Evolutionary conservation across 2,113 vertebrate species (phyloP).

Genomic region (Lepisosteus oculatus): DNA sequence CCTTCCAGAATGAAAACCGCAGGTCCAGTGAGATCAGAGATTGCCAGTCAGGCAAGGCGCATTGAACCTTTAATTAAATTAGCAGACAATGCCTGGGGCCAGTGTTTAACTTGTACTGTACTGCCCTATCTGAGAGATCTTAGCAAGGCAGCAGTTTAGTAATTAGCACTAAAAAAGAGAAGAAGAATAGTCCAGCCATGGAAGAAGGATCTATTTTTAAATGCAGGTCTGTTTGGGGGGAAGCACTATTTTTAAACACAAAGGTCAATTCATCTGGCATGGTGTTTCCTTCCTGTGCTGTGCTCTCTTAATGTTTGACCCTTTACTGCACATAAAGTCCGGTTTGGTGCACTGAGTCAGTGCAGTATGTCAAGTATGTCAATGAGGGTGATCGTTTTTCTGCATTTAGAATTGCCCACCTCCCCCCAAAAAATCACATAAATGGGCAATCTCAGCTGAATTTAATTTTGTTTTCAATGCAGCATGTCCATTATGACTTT

Average conservation of each 20-base stretch:
- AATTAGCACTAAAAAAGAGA: slow-evolving; percentile 31
- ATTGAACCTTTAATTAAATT: slow-evolving; percentile 66
- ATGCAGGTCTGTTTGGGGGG: slow-evolving; percentile 20
- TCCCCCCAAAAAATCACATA: too few species aligned
- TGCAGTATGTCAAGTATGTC: neutral
- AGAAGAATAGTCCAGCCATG: slow-evolving; percentile 4
- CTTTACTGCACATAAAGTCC: neutral
- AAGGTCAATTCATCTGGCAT: slow-evolving; percentile 1
- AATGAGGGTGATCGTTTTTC: neutral
- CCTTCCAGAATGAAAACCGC: slow-evolving; percentile 11
- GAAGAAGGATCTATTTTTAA: slow-evolving; percentile 28
- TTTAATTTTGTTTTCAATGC: too few species aligned
- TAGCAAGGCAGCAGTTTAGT: slow-evolving; percentile 19
- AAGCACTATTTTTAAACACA: neutral
- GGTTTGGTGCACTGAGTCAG: neutral
- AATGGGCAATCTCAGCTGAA: too few species aligned
- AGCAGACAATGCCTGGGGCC: slow-evolving; percentile 36
- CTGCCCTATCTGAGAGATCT: slow-evolving; percentile 27
- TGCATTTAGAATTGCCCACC: too few species aligned
- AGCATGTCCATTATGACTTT: too few species aligned
- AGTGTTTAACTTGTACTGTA: slow-evolving; percentile 24
- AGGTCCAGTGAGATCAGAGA: neutral
- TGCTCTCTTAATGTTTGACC: too few species aligned
- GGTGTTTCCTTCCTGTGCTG: neutral
- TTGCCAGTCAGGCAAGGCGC: neutral